Evolutionary conservation across 2,888 invertebrate species (phyloP).

Genomic region (Heliconius hortense): DNA sequence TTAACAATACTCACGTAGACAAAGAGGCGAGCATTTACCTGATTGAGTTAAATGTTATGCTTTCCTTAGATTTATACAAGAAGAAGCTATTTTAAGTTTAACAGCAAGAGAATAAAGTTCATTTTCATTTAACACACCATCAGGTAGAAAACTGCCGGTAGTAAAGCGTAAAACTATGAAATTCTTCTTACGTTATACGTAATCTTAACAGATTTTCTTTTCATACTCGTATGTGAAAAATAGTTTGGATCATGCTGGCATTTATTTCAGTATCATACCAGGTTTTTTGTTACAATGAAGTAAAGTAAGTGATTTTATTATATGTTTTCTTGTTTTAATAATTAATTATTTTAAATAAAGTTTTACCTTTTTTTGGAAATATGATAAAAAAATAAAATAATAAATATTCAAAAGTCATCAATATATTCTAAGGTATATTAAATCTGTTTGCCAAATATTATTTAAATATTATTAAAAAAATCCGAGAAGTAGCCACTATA

Average conservation of each 20-base stretch:
- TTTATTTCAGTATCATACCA: neutral
- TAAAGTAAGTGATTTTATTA: neutral
- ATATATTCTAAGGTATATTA: too few species aligned
- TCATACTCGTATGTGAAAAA: neutral
- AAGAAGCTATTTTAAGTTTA: constrained; percentile 20
- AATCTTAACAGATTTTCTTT: constrained; percentile 20
- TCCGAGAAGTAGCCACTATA: neutral
- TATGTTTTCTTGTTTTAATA: neutral
- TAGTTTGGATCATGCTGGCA: neutral
- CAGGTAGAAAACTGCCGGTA: constrained; percentile 1
- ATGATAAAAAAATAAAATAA: too few species aligned
- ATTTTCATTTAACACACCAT: neutral
- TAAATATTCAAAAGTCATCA: too few species aligned
- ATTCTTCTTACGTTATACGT: constrained; percentile 16
- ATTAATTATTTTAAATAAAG: too few species aligned
- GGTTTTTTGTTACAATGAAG: neutral
- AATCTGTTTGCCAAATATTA: too few species aligned
- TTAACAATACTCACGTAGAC: constrained; percentile 39
- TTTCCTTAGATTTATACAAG: constrained; percentile 25
- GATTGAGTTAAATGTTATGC: constrained; percentile 45
- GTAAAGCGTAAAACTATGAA: constrained; percentile 24
- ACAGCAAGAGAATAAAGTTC: neutral
- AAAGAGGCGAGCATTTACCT: constrained; percentile 40
- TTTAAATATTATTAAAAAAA: too few species aligned
- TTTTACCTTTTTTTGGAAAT: too few species aligned